phyloP scores from a whole-genome alignment of 2,797 vertebrate species.

The Chrosomus eos region DNA sequence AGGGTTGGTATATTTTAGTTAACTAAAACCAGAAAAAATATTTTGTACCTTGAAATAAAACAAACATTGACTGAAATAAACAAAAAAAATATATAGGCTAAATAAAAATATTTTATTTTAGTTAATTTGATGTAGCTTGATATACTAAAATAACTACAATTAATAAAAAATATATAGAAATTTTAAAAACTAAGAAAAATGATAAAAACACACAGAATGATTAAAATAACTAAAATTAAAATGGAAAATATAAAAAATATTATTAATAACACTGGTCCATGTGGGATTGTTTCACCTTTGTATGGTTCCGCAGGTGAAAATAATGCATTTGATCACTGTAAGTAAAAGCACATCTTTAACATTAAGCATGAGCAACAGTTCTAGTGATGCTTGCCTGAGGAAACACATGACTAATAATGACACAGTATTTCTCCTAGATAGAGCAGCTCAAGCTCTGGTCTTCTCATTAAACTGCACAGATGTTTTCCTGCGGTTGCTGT shows the following conservation, averaged over 20 bases:
- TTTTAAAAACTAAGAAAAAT: no score
- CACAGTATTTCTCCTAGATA: slow-evolving; percentile 5
- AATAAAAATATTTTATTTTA: no score
- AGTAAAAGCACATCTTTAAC: background rate
- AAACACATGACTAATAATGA: background rate
- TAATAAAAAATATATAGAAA: no score
- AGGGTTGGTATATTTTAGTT: no score
- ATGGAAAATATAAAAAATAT: background rate
- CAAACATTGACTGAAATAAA: background rate
- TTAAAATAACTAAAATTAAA: background rate
- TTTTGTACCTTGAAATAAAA: background rate
- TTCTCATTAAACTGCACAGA: slow-evolving; percentile 46
- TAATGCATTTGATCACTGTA: background rate
- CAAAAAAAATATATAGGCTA: no score
- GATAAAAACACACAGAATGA: no score
- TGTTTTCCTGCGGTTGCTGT: slow-evolving; percentile 40
- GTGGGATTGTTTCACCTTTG: background rate
- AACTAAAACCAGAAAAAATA: no score
- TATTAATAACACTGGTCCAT: background rate
- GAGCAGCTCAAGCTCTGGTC: slow-evolving; percentile 30
- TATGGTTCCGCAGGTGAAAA: background rate
- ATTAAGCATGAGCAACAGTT: background rate
- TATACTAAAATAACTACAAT: background rate
- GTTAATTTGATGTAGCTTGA: background rate
- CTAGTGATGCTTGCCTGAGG: background rate